phyloP scores from a whole-genome alignment of 35 echinoderm and acorn worm genomes.

The Patiria miniata region DNA sequence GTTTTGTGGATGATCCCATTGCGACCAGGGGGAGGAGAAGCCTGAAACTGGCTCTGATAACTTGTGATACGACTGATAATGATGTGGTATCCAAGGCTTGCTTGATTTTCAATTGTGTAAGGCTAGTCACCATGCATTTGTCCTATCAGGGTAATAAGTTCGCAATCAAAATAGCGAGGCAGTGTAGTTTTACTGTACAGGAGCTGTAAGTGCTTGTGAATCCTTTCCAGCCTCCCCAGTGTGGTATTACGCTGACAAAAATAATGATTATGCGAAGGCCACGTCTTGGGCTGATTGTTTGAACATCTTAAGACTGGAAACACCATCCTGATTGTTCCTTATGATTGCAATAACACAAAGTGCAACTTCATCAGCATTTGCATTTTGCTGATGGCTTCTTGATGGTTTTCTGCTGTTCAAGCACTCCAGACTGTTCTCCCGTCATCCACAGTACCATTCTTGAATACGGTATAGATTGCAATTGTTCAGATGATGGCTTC shows the following conservation, averaged over 20 bases:
- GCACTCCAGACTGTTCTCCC: too few relatives aligned
- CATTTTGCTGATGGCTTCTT: too few relatives aligned
- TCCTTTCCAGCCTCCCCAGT: too few relatives aligned
- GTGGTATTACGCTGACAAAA: neutral
- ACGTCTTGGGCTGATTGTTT: neutral
- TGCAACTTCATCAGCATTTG: too few relatives aligned
- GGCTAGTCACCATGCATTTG: neutral
- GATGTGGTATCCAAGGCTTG: slow-evolving; percentile 11
- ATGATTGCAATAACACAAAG: too few relatives aligned
- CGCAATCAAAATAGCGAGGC: slow-evolving; percentile 1
- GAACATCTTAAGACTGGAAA: neutral
- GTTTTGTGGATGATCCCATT: slow-evolving; percentile 16
- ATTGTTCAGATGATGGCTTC: too few relatives aligned
- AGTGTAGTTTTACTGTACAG: slow-evolving; percentile 12
- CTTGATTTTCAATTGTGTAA: slow-evolving; percentile 22
- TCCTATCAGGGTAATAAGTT: neutral
- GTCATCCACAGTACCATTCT: too few relatives aligned
- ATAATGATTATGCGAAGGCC: neutral
- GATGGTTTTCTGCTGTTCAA: too few relatives aligned
- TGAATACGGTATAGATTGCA: too few relatives aligned
- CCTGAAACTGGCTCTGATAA: slow-evolving; percentile 8
- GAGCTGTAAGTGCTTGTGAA: neutral
- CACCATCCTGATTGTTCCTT: too few relatives aligned
- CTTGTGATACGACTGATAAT: slow-evolving; percentile 1
- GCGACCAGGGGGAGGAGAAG: neutral